These are phyloP conservation scores for Ruditapes philippinarum DNA, from an alignment of 1,140 invertebrate genomes.

Conservation along the genomic window DNA sequence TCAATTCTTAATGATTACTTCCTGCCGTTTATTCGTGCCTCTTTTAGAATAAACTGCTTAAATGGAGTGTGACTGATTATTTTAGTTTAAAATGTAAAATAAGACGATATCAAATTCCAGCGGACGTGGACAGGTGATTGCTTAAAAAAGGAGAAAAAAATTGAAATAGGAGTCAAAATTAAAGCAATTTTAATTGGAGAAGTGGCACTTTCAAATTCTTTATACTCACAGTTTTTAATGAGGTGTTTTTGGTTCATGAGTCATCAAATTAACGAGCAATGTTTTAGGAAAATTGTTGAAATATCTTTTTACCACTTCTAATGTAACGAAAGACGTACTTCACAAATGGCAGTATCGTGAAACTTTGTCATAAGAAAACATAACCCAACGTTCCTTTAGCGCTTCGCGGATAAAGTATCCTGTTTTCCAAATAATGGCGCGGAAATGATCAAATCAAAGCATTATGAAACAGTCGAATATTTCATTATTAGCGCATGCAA, in stretches of 20 bases:
- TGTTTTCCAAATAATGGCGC: too few species aligned
- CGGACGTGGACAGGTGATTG: constrained; percentile 25
- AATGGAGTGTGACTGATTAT: not conserved
- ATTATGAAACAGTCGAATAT: too few species aligned
- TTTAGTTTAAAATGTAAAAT: constrained; percentile 32
- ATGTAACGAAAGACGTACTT: not conserved
- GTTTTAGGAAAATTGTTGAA: not conserved
- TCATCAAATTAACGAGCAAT: not conserved
- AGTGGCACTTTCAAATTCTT: constrained; percentile 28
- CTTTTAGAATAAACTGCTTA: constrained; percentile 12
- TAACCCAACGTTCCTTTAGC: too few species aligned
- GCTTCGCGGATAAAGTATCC: too few species aligned
- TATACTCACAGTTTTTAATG: constrained; percentile 5
- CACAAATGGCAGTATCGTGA: too few species aligned
- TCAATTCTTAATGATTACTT: constrained; percentile 6
- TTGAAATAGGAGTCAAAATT: constrained; percentile 22
- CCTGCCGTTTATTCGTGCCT: not conserved
- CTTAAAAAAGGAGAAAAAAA: not conserved
- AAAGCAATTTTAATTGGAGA: constrained; percentile 30
- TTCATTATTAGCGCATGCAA: too few species aligned
- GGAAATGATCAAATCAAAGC: too few species aligned
- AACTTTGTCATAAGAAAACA: too few species aligned
- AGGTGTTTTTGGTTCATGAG: not conserved
- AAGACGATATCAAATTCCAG: constrained; percentile 31
- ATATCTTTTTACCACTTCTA: not conserved